Conservation (phyloP, 2,797 vertebrate species). For the Holocentrus rufus region DNA sequence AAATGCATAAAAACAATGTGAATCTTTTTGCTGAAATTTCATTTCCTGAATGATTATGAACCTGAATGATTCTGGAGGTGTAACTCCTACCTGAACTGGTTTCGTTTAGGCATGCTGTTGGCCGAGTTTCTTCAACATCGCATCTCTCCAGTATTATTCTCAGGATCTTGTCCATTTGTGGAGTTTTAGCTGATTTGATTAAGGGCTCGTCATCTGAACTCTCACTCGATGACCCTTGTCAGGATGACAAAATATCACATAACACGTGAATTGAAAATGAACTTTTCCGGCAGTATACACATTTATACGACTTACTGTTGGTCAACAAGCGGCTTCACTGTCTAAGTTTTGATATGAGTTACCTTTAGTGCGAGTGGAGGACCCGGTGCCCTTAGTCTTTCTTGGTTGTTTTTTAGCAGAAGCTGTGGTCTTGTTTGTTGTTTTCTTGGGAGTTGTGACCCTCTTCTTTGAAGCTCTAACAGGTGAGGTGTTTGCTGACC, state of each 20-base stretch:
- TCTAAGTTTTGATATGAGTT: no score
- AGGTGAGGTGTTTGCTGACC: not conserved
- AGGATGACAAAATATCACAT: not conserved
- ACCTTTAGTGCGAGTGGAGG: not conserved
- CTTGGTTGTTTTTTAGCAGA: no score
- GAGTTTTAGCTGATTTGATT: slow-evolving; percentile 39
- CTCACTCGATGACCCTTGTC: slow-evolving; percentile 38
- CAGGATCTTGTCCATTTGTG: slow-evolving; percentile 69
- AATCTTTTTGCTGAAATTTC: not conserved
- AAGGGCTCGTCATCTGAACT: slow-evolving; percentile 57
- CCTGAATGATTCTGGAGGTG: no score
- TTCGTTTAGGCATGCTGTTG: slow-evolving; percentile 11
- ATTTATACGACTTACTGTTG: no score
- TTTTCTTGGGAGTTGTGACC: slow-evolving; percentile 9
- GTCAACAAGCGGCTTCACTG: no score
- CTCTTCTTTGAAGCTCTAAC: slow-evolving; percentile 33
- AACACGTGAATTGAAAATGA: not conserved
- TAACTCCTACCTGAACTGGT: slow-evolving; percentile 35
- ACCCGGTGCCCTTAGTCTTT: slow-evolving; percentile 24
- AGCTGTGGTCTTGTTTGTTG: slow-evolving; percentile 5
- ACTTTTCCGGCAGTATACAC: no score
- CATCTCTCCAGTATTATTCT: slow-evolving; percentile 71
- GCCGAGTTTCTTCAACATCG: slow-evolving; percentile 32
- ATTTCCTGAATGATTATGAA: not conserved
- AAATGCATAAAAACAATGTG: slow-evolving; percentile 11